phyloP scores from a whole-genome alignment of 2,888 invertebrate species.

The Nomada lathburiana region DNA sequence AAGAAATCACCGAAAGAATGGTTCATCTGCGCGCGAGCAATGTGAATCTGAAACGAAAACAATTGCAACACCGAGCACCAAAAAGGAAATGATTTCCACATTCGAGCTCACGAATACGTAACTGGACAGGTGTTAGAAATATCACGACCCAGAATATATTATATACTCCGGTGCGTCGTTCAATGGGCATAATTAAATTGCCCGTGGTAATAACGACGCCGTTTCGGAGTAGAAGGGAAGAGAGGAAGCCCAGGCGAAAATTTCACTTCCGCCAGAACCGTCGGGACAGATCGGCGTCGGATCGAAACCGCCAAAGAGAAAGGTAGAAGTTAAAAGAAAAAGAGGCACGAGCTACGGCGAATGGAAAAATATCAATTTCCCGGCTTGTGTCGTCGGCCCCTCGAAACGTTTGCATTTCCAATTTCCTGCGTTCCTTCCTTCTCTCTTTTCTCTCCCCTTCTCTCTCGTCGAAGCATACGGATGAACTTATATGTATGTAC shows the following conservation, averaged over 20 bases:
- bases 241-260: conserved; percentile 13
- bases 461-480: not conserved
- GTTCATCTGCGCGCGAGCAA: no score
- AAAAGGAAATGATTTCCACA: no score
- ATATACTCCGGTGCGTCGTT: no score
- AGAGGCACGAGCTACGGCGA: conserved; percentile 17
- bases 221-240: not conserved
- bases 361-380: conserved; percentile 68
- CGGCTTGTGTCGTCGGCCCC: conserved; percentile 53
- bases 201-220: conserved; percentile 17
- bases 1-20: no score
- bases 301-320: conserved; percentile 15
- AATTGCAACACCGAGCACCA: no score
- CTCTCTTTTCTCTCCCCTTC: not conserved
- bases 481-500: no score
- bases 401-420: conserved; percentile 68
- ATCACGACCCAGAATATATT: no score
- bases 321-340: conserved; percentile 3
- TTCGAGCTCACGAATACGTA: no score
- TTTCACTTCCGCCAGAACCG: conserved; percentile 35
- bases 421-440: conserved; percentile 51
- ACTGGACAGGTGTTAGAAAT: no score
- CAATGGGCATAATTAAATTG: conserved; percentile 14
- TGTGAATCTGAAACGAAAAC: no score
- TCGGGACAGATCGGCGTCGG: conserved; percentile 24